These are phyloP conservation scores for Pandemis cinnamomeana DNA, from an alignment of 2,888 invertebrate species.

Conservation along the genomic window DNA sequence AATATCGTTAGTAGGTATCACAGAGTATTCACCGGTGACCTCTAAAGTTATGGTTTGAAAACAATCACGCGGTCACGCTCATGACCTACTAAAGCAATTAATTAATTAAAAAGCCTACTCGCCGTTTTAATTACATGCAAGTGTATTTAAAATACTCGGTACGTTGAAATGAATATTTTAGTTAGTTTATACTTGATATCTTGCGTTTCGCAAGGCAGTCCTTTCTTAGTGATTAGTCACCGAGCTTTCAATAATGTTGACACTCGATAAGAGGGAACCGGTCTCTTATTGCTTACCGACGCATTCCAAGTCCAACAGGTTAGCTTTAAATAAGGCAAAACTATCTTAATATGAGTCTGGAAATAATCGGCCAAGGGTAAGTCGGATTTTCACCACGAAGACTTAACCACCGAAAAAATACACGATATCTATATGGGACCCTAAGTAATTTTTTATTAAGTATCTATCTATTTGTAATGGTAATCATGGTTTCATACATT, in stretches of 20 bases:
- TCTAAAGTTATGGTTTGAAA: constrained; percentile 27
- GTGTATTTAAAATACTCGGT: background rate
- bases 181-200: background rate
- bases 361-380: too few species aligned
- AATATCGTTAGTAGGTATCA: constrained; percentile 14
- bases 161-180: background rate
- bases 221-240: constrained; percentile 23
- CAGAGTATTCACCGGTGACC: constrained; percentile 31
- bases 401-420: too few species aligned
- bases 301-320: background rate
- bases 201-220: constrained; percentile 6
- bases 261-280: constrained; percentile 6
- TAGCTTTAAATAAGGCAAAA: background rate
- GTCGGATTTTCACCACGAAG: too few species aligned
- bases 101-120: constrained; percentile 34
- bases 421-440: too few species aligned
- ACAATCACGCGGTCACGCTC: constrained; percentile 31
- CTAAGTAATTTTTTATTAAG: too few species aligned
- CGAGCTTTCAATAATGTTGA: constrained; percentile 2
- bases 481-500: too few species aligned
- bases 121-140: constrained; percentile 4
- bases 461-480: too few species aligned
- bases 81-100: constrained; percentile 32
- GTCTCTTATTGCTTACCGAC: background rate
- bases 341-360: background rate